Evolutionary conservation across 1,140 invertebrate species (phyloP).

Genomic region (Thalassaphorura encarpata): DNA sequence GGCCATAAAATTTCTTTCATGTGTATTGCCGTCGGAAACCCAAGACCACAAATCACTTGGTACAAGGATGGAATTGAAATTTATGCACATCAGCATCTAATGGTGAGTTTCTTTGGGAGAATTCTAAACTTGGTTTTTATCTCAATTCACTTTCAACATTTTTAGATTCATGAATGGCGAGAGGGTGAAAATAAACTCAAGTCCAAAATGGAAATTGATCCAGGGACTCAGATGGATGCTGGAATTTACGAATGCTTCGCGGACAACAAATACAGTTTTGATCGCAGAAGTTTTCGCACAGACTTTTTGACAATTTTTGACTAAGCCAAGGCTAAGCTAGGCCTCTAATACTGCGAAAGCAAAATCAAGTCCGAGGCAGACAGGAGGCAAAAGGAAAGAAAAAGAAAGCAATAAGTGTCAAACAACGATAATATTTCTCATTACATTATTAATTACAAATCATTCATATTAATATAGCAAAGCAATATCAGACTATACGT

Average conservation of each 20-base stretch:
- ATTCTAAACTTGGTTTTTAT: background rate
- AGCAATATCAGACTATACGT: too few species aligned
- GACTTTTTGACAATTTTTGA: slow-evolving; percentile 55
- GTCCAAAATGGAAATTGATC: slow-evolving; percentile 86
- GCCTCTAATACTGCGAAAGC: too few species aligned
- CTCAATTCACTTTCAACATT: background rate
- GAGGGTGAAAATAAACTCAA: slow-evolving; percentile 70
- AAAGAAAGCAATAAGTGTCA: too few species aligned
- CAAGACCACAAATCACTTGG: slow-evolving; percentile 81
- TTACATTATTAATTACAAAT: too few species aligned
- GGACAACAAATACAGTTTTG: slow-evolving; percentile 67
- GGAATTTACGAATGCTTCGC: slow-evolving; percentile 82
- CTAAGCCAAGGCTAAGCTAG: too few species aligned
- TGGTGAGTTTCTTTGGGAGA: slow-evolving; percentile 45
- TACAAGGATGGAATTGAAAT: slow-evolving; percentile 85
- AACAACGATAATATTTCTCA: too few species aligned
- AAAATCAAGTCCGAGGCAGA: too few species aligned
- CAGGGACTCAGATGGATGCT: slow-evolving; percentile 84
- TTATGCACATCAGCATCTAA: slow-evolving; percentile 73
- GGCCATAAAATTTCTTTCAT: slow-evolving; percentile 87
- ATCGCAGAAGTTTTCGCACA: slow-evolving; percentile 49
- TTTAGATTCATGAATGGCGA: slow-evolving; percentile 75
- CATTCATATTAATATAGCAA: too few species aligned
- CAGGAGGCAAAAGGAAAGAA: too few species aligned
- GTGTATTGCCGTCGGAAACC: slow-evolving; percentile 73